Evolutionary conservation across 2,888 invertebrate species (phyloP).

Genomic region (Rapana venosa): DNA sequence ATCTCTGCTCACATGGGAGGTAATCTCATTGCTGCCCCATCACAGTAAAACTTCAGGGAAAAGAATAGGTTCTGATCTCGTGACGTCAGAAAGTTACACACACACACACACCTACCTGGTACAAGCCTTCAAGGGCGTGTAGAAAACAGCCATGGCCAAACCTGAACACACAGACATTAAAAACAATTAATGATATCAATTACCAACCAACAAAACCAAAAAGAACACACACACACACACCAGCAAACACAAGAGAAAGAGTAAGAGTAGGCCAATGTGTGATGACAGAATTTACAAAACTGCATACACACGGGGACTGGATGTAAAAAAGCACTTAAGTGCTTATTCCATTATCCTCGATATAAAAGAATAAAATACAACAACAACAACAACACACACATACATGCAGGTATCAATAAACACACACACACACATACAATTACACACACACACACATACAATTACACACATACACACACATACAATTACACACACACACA

Average conservation of each 20-base stretch:
- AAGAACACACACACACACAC: neutral
- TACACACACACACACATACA: constrained; percentile 13
- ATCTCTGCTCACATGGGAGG: too few relatives aligned
- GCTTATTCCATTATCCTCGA: too few relatives aligned
- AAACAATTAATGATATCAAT: neutral
- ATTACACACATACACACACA: constrained; percentile 8
- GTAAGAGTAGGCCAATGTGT: too few relatives aligned
- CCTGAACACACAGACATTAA: constrained; percentile 65
- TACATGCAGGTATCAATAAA: too few relatives aligned
- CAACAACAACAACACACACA: neutral
- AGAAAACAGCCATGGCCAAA: constrained; percentile 85
- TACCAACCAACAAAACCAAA: neutral
- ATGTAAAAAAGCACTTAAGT: too few relatives aligned
- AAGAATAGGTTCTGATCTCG: too few relatives aligned
- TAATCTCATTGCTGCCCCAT: too few relatives aligned
- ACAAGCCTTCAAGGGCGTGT: constrained; percentile 83
- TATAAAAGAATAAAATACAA: too few relatives aligned
- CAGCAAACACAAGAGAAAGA: neutral
- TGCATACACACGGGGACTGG: too few relatives aligned
- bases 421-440: constrained; percentile 13
- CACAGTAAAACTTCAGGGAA: too few relatives aligned
- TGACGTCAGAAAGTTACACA: too few relatives aligned
- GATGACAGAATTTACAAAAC: too few relatives aligned
- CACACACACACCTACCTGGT: constrained; percentile 77
- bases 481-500: constrained; percentile 12